Conservation (phyloP, 2,797 vertebrate species). For the Paramormyrops hopkinsi region DNA sequence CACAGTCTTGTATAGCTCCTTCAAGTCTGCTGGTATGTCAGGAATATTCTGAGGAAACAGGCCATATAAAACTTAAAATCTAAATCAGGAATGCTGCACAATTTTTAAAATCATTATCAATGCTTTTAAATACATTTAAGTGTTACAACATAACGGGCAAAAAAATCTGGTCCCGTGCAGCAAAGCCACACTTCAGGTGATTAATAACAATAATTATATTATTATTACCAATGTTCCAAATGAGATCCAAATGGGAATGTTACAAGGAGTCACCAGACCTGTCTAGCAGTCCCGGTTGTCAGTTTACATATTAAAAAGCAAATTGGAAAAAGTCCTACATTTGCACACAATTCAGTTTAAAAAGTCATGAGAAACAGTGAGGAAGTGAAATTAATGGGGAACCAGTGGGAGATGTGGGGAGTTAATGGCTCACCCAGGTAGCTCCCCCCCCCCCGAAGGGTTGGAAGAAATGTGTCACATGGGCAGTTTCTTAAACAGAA, state of each 20-base stretch:
- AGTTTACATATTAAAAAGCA: background rate
- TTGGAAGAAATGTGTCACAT: background rate
- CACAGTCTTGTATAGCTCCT: constrained; percentile 91
- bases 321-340: background rate
- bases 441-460: background rate
- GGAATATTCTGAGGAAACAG: constrained; percentile 63
- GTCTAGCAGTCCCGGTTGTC: background rate
- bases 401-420: background rate
- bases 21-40: constrained; percentile 81
- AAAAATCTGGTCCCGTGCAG: background rate
- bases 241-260: background rate
- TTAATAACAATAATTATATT: background rate
- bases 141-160: background rate
- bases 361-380: background rate
- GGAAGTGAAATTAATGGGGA: background rate
- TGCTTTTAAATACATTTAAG: background rate
- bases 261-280: background rate
- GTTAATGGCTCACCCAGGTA: background rate
- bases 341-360: background rate
- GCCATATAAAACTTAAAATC: background rate
- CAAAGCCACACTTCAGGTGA: background rate
- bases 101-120: background rate
- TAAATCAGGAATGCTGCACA: background rate
- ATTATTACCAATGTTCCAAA: background rate
- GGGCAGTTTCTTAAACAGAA: background rate